phyloP scores from a whole-genome alignment of 2,888 invertebrate genomes.

The Pyrgus malvae region DNA sequence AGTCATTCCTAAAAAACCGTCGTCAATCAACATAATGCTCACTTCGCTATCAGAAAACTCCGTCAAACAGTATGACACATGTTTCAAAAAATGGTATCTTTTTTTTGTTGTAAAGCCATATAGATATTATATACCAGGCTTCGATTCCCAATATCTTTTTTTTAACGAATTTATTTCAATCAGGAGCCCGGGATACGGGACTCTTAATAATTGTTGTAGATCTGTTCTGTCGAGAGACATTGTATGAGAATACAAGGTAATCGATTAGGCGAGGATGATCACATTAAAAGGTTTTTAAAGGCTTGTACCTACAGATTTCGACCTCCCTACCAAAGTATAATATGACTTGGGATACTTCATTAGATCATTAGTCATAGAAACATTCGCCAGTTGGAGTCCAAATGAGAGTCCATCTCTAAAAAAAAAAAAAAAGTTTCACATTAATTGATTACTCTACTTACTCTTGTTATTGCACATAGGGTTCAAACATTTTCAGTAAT shows the following conservation, averaged over 20 bases:
- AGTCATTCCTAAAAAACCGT: neutral
- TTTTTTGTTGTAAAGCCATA: neutral
- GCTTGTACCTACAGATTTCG: conserved; percentile 22
- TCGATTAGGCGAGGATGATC: conserved; percentile 11
- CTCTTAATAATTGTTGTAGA: conserved; percentile 24
- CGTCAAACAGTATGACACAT: conserved; percentile 1
- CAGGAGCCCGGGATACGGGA: conserved; percentile 21
- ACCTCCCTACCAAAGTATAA: conserved; percentile 26
- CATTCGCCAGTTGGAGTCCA: conserved; percentile 9
- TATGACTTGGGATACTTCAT: conserved; percentile 23
- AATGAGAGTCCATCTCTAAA: conserved; percentile 7
- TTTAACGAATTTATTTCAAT: conserved; percentile 7
- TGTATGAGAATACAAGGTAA: conserved; percentile 10
- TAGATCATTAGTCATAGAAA: conserved; percentile 21
- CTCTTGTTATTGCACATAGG: conserved; percentile 17
- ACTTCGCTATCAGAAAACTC: conserved; percentile 2
- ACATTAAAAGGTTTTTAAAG: conserved; percentile 23
- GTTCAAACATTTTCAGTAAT: conserved; percentile 1
- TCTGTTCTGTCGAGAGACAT: conserved; percentile 28
- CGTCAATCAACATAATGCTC: neutral
- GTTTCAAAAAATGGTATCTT: conserved; percentile 5
- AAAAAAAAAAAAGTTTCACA: conserved; percentile 18
- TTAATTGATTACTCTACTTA: conserved; percentile 12
- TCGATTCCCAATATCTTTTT: conserved; percentile 14
- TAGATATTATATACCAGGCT: conserved; percentile 4